Conservation (phyloP, 2,797 vertebrate species). For the Holocentrus rufus region DNA sequence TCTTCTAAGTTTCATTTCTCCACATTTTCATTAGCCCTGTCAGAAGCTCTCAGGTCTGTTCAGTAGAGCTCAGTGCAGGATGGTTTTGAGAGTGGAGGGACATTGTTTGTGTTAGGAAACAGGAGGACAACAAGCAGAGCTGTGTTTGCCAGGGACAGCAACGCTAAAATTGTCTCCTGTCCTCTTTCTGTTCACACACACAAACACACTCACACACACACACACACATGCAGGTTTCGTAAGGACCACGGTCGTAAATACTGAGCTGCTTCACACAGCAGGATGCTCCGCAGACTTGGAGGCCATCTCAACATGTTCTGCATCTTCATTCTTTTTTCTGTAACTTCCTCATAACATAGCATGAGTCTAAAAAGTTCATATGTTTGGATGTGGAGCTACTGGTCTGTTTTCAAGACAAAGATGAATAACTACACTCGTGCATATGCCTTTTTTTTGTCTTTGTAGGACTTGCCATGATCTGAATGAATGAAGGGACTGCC, state of each 20-base stretch:
- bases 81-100: slow-evolving; percentile 19
- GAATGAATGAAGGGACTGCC: slow-evolving; percentile 25
- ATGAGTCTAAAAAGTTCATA: neutral
- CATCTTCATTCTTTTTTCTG: neutral
- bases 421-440: slow-evolving; percentile 62
- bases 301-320: slow-evolving; percentile 23
- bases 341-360: too few relatives aligned
- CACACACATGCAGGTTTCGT: too few relatives aligned
- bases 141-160: slow-evolving; percentile 20
- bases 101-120: slow-evolving; percentile 43
- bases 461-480: slow-evolving; percentile 49
- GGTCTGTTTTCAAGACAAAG: slow-evolving; percentile 41
- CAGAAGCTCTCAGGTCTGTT: neutral
- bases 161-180: slow-evolving; percentile 8
- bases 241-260: slow-evolving; percentile 41
- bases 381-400: slow-evolving; percentile 10
- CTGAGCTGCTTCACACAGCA: slow-evolving; percentile 9
- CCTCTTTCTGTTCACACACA: slow-evolving; percentile 21
- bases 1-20: too few relatives aligned
- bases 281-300: slow-evolving; percentile 28
- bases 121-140: slow-evolving; percentile 24
- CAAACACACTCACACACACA: too few relatives aligned
- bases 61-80: too few relatives aligned
- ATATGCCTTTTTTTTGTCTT: slow-evolving; percentile 39
- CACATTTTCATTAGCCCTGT: neutral